A percentile compares a stretch with the other conserved stretches of the same genome.
phyloP scores from a whole-genome alignment of 2,888 invertebrate species.

The Ichneumoninae sp. region DNA sequence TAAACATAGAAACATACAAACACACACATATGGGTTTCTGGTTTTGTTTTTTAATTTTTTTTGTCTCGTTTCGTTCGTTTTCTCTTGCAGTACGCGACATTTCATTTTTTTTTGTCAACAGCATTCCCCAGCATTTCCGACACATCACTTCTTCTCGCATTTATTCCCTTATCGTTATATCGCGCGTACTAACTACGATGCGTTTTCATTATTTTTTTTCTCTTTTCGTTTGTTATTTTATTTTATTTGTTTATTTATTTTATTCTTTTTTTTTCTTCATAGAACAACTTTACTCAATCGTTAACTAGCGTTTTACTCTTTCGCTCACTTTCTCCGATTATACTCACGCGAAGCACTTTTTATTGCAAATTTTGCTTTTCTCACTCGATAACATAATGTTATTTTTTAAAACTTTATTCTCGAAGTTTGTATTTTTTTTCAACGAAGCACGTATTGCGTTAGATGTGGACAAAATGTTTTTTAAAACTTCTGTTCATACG shows the following conservation, averaged over 20 bases:
- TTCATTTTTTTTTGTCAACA: conserved; percentile 27
- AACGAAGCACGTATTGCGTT: conserved; percentile 79
- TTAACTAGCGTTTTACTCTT: conserved; percentile 29
- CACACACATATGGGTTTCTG: conserved; percentile 77
- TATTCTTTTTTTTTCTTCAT: conserved; percentile 61
- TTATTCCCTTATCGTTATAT: conserved; percentile 63
- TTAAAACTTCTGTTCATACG: conserved; percentile 48
- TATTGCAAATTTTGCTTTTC: conserved; percentile 74
- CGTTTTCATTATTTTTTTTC: conserved; percentile 10
- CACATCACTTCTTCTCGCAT: conserved; percentile 51
- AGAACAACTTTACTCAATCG: conserved; percentile 63
- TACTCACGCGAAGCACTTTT: conserved; percentile 73
- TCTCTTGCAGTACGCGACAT: conserved; percentile 40
- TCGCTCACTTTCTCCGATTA: conserved; percentile 31
- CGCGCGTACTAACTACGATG: conserved; percentile 45
- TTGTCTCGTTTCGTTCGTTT: conserved; percentile 49
- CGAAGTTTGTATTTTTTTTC: conserved; percentile 69
- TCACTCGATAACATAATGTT: conserved; percentile 75
- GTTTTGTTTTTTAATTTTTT: conserved; percentile 57
- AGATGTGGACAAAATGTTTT: conserved; percentile 65
- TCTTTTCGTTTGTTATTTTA: conserved; percentile 7
- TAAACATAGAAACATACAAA: conserved; percentile 83
- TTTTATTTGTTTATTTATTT: conserved; percentile 16
- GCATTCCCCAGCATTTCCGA: conserved; percentile 47
- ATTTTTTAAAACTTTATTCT: conserved; percentile 72